Evolutionary conservation across 2,797 vertebrate species (phyloP).

Genomic region (Silurus aristotelis): DNA sequence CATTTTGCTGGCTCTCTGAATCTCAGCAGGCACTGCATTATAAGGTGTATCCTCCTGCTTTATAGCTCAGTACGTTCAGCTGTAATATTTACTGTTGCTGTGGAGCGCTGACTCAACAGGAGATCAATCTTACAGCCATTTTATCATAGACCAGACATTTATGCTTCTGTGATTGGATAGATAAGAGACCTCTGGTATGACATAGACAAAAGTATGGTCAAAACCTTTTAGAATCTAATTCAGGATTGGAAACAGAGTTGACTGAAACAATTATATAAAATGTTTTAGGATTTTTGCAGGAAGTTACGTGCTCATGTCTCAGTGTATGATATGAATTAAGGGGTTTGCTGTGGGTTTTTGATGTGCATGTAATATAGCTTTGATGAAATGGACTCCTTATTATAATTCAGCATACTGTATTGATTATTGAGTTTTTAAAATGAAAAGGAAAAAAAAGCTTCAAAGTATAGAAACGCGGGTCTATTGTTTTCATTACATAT

Average conservation of each 20-base stretch:
- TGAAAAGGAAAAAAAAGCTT: background rate
- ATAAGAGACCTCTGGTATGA: background rate
- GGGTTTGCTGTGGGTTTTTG: background rate
- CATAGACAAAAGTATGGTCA: background rate
- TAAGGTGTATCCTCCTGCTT: slow-evolving; percentile 13
- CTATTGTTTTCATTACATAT: slow-evolving; percentile 17
- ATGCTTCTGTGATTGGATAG: slow-evolving; percentile 43
- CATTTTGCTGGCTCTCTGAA: background rate
- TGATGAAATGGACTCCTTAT: background rate
- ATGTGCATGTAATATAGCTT: background rate
- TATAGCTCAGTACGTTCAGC: slow-evolving; percentile 25
- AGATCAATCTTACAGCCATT: slow-evolving; percentile 37
- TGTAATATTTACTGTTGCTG: slow-evolving; percentile 47
- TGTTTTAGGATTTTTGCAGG: background rate
- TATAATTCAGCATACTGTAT: slow-evolving; percentile 21
- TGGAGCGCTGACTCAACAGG: slow-evolving; percentile 43
- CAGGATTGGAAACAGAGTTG: background rate
- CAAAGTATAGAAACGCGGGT: slow-evolving; percentile 15
- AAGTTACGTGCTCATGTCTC: background rate
- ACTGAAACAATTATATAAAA: background rate
- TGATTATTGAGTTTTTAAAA: slow-evolving; percentile 25
- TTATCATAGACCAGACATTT: slow-evolving; percentile 32
- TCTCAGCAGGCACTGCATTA: slow-evolving; percentile 25
- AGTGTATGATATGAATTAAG: background rate
- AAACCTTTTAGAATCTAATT: background rate